Evolutionary conservation across 2,797 vertebrate species (phyloP), one percentile per base, ranked within the genome.

Genomic region (Phaenicophaeus curvirostris): DNA sequence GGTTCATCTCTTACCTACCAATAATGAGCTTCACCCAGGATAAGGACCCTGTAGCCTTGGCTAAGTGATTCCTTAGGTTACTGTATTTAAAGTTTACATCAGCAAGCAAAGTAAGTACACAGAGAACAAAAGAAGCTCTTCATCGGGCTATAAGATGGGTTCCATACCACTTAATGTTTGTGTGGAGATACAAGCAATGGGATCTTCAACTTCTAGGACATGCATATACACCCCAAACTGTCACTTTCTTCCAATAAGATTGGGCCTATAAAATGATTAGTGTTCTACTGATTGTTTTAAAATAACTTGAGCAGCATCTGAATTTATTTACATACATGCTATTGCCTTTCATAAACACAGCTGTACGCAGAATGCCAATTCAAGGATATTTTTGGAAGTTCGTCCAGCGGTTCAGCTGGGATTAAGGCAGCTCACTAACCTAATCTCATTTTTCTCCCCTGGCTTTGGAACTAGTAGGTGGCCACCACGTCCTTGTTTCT

Each of bases 241-340:
- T 96, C 97, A 97, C 96, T 97, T 97, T 97, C 97, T 97, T 96
- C 94, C 96, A 96, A 76, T 97, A 95, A 97, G 97, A 97, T 97
- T 97, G 95, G 93, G 97, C 96, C 97, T 98, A 96, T 98, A 97
- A 98, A 98, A 97, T 98, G 97, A 98, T 98, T 98, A 98, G 98
- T 97, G 97, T 97, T 98, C 97, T 90, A 97, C 96, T 97, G 98
- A 98, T 98, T 98, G 98, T 98, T 98, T 98, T 98, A 98, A 98
- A 98, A 98, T 98, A 98, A 98, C 97, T 98, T 97, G 69, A 97
- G 97, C 97, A 80, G 96, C 98, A 97, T 98, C 97, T 97, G 98
- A 98, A 98, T 98, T 97, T 98, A 98, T 98, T 98, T 98, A 98
- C 98, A 98, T 98, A 98, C 98, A 98, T 98, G 98, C 97, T 97